Base-by-base conservation (phyloP, 2,888 invertebrate genomes). In the Pandemis heparana region DNA sequence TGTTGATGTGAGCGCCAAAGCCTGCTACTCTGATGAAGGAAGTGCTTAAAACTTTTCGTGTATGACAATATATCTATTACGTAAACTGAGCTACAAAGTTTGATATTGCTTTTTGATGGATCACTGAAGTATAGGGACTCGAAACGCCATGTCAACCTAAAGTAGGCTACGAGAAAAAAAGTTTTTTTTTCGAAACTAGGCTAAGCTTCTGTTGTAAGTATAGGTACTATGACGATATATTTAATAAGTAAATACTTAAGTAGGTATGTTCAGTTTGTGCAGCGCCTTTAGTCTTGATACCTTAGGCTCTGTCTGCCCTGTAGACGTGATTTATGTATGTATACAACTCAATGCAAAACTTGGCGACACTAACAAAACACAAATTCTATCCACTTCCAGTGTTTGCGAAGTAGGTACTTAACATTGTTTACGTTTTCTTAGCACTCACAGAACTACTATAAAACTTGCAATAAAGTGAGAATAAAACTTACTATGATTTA, bases 401-500 rank as follows among this genome's bases (percentile, higher is more conserved):
- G 51, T 16, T 39, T 39, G 38, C 60, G 8, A 8, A 9, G 38
- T 39, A 8, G 5, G 38, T 39, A 62, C 46, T 18, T 46, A 23
- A 51, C 38, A 51, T 39, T 65, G 38, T 73, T 69, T 66, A 9
- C 53, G 41, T 62, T 38, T 51, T 38, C 48, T n/a, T 43, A 12
- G 56, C 72, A 63, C 63, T 66, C 73, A 46, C 66, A 51, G 59
- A 67, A 67, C 70, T 63, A 63, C 63, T 32, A 60, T 74, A 69
- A 70, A 62, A 74, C 64, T 64, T 60, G 69, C 53, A 48, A 12
- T 69, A 69, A 63, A 59, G 60, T 18, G 41, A 56, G 64, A 65
- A 38, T 74, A 74, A 64, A 65, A 70, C 64, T 65, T 69, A 59
- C 69, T 74, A 74, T 74, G 64, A 69, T 74, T 73, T 73, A 69